phyloP scores from a whole-genome alignment of 30 jellyfish, hydroid and myxozoan genomes.

The Catostylus mosaicus region DNA sequence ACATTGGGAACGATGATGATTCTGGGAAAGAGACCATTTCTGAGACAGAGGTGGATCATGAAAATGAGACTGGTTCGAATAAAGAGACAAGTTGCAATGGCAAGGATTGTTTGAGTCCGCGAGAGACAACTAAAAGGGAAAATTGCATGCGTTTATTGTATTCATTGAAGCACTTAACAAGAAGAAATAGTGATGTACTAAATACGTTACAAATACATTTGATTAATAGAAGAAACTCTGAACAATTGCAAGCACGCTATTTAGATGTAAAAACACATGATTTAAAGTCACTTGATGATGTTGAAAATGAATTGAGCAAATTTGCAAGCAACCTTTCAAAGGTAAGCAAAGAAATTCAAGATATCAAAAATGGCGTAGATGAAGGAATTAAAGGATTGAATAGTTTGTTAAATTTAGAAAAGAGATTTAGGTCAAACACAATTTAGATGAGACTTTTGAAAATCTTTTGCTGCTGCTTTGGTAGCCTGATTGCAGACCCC shows the following conservation, averaged over 20 bases:
- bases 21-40: too few relatives aligned
- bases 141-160: constrained; percentile 23
- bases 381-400: not conserved
- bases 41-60: not conserved
- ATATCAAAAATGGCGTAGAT: constrained; percentile 1
- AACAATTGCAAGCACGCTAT: not conserved
- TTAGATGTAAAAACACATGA: not conserved
- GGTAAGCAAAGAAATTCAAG: constrained; percentile 7
- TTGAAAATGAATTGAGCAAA: constrained; percentile 35
- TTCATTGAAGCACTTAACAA: constrained; percentile 31
- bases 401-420: not conserved
- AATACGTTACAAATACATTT: not conserved
- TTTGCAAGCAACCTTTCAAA: constrained; percentile 6
- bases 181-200: not conserved
- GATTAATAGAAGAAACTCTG: not conserved
- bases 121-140: not conserved
- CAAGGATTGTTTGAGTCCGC: not conserved
- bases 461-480: too few relatives aligned
- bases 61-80: not conserved
- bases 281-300: constrained; percentile 7
- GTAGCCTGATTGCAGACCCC: too few relatives aligned
- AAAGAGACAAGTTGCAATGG: not conserved
- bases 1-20: not conserved
- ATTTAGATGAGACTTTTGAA: not conserved
- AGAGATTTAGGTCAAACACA: not conserved